phyloP scores from a whole-genome alignment of 2,797 vertebrate species.

The Mormyrus proboscirostris region DNA sequence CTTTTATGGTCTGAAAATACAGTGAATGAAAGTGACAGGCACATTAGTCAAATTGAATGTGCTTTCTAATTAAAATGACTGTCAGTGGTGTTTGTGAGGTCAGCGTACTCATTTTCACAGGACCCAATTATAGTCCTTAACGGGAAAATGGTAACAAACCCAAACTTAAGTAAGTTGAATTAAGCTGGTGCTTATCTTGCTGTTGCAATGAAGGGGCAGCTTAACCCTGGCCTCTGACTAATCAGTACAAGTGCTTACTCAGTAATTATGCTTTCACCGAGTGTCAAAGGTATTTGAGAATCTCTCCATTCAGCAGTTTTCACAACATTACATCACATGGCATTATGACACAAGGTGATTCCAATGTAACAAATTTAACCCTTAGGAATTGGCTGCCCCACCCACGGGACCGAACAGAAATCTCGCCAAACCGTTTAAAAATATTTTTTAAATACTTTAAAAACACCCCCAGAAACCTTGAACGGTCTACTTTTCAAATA shows the following conservation, averaged over 20 bases:
- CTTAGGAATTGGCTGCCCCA: neutral
- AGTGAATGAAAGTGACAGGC: neutral
- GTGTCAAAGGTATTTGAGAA: slow-evolving; percentile 12
- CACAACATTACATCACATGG: neutral
- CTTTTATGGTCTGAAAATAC: neutral
- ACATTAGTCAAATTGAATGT: slow-evolving; percentile 10
- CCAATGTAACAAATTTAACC: neutral
- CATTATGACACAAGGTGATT: neutral
- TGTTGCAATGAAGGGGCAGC: slow-evolving; percentile 1
- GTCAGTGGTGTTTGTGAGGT: neutral
- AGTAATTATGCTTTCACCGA: slow-evolving; percentile 8
- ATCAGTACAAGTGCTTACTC: slow-evolving; percentile 17
- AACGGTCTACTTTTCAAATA: neutral
- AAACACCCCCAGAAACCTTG: neutral
- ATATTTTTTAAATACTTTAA: neutral
- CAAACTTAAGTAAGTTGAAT: neutral
- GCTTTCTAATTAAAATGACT: slow-evolving; percentile 3
- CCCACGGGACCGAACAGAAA: neutral
- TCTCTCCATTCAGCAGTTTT: neutral
- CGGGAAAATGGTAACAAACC: neutral
- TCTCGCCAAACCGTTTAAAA: neutral
- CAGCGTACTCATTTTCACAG: slow-evolving; percentile 1
- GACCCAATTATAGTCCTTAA: neutral
- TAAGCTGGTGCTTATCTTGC: slow-evolving; percentile 10
- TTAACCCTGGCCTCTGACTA: neutral